Evolutionary conservation across 2,113 vertebrate species (phyloP), one percentile per base, ranked within the genome.

Genomic region (Pachycephala philippinensis): DNA sequence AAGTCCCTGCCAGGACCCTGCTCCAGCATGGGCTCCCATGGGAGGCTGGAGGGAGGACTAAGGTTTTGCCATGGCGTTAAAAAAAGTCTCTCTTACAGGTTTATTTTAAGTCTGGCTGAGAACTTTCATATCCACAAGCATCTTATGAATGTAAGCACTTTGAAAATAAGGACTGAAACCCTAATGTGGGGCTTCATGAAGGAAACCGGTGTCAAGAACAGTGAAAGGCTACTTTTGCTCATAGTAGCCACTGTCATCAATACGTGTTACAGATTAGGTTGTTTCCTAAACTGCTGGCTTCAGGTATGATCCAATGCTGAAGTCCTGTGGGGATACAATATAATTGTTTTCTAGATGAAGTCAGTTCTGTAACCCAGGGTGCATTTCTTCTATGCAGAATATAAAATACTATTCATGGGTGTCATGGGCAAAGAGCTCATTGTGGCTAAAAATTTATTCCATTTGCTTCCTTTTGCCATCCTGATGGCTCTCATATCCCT

Each of bases 201-300:
- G 22, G 64, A 77, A 86, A 31, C 14, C 11, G 31, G 28, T 3
- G 1, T 60, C 28, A 77, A 45, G 28, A 70, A 45, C 0, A 86
- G 22, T 9, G 2, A 75, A 61, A 42, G 11, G 4, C 39, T 71
- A 14, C 35, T 47, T 88, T 35, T 44, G 15, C 63, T 60, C 28
- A 13, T 11, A 27, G 20, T 22, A 81, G 28, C 23, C 49, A 19
- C 24, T 56, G 16, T 39, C 10, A 26, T 15, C 1, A 0, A 10
- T 40, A 30, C 0, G 0, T 15, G 27, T 78, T 57, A 74, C 45
- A 69, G 54, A 50, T 77, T 4, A 57, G 10, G 15, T 23, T 31
- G 26, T 30, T 92, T 45, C 37, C 40, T 72, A 49, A 77, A 65
- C 7, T 57, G 33, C n/a, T 82, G 70, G 22, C 49, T 66, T 76